Conservation (phyloP, 2,888 invertebrate genomes). For the Monopis laevigella region DNA sequence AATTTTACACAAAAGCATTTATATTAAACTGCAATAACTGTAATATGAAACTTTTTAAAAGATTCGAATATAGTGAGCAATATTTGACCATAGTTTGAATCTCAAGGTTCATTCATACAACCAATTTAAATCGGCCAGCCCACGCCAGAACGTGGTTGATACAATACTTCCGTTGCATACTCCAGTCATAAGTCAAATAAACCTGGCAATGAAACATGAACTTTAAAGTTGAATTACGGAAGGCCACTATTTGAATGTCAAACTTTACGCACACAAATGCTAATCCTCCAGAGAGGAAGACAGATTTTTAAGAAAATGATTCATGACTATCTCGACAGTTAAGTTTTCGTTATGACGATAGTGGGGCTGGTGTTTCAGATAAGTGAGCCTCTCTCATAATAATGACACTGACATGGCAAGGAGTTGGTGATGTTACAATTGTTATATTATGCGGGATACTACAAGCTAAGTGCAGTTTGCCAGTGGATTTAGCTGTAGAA, state of each 20-base stretch:
- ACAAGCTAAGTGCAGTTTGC: constrained; percentile 52
- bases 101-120: no score
- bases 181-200: not conserved
- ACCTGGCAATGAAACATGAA: not conserved
- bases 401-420: constrained; percentile 45
- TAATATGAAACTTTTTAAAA: no score
- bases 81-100: not conserved
- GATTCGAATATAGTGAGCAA: no score
- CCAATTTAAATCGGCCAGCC: constrained; percentile 48
- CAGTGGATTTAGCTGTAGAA: constrained; percentile 51
- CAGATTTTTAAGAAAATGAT: constrained; percentile 7
- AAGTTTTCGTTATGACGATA: not conserved
- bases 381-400: constrained; percentile 53
- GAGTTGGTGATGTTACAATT: constrained; percentile 41
- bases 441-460: constrained; percentile 57
- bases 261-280: not conserved
- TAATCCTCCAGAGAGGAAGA: constrained; percentile 2
- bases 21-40: no score
- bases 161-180: constrained; percentile 47
- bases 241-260: not conserved
- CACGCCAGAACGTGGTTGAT: constrained; percentile 48
- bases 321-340: not conserved
- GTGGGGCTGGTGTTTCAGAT: constrained; percentile 36
- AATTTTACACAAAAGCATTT: no score
- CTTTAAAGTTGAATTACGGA: not conserved